Evolutionary conservation across 2,888 invertebrate genomes (phyloP).

Genomic region (Caenorhabditis sinica): DNA sequence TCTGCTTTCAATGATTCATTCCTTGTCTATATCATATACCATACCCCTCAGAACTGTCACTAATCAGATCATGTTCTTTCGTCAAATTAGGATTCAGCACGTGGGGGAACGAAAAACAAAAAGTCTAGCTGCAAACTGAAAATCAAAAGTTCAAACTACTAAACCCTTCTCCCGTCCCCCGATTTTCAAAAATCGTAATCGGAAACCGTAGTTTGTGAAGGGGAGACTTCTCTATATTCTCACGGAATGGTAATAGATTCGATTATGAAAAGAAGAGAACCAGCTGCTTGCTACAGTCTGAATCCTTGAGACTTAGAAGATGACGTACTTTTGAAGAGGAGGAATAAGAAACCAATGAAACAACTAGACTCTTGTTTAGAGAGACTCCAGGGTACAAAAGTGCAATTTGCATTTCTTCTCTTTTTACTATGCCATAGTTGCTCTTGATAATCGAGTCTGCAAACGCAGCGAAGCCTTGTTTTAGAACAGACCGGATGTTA

Average conservation of each 20-base stretch:
- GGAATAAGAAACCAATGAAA: neutral
- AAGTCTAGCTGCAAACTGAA: neutral
- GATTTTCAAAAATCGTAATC: constrained; percentile 25
- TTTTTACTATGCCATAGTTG: too few relatives aligned
- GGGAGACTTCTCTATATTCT: too few relatives aligned
- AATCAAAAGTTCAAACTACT: constrained; percentile 33
- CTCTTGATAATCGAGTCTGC: too few relatives aligned
- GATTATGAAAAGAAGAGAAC: neutral
- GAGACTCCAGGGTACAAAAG: constrained; percentile 9
- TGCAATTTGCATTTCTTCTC: neutral
- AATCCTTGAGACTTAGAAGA: neutral
- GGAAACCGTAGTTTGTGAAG: constrained; percentile 23
- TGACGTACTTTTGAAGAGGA: constrained; percentile 13
- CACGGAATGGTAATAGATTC: neutral
- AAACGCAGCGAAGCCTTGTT: too few relatives aligned
- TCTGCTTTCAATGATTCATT: too few relatives aligned
- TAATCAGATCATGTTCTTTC: constrained; percentile 9
- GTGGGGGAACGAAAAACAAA: neutral
- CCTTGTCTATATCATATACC: neutral
- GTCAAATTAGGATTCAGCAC: neutral
- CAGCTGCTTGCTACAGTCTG: neutral
- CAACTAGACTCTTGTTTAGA: constrained; percentile 22
- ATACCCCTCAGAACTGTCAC: neutral
- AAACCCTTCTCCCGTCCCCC: neutral
- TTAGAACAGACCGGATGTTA: too few relatives aligned